These are phyloP conservation scores for Limnodromus scolopaceus DNA, from an alignment of 2,797 vertebrate species.

Conservation along the genomic window DNA sequence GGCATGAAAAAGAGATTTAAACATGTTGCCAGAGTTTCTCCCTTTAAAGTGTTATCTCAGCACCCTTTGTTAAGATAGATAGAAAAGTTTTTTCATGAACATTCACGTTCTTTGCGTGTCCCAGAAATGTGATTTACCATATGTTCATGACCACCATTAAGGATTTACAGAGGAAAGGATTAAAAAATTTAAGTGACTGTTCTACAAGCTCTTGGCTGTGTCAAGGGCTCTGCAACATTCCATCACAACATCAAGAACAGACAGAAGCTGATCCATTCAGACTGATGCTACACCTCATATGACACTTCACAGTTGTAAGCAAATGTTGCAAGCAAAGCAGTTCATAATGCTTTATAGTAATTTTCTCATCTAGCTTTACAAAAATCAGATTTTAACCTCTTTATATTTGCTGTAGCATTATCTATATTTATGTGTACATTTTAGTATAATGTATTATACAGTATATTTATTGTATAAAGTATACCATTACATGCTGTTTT, in stretches of 20 bases:
- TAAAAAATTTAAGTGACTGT: background rate
- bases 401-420: background rate
- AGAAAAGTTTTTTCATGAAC: background rate
- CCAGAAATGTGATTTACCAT: background rate
- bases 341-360: background rate
- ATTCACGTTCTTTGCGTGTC: fast-evolving
- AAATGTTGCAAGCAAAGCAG: background rate
- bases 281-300: background rate
- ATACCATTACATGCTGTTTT: fast-evolving
- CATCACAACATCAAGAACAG: background rate
- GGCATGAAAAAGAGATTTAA: background rate
- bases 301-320: background rate
- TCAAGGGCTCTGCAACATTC: background rate
- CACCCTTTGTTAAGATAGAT: background rate
- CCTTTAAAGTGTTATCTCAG: background rate
- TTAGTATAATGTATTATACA: background rate
- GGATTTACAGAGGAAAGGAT: background rate
- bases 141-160: background rate
- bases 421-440: background rate
- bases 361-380: background rate
- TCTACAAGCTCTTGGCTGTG: background rate
- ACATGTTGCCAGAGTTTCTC: background rate
- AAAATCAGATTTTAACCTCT: background rate
- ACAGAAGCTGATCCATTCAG: background rate
- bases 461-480: background rate